Percentiles rank a stretch among this genome's conserved stretches.
These are phyloP conservation scores for Pristionchus maxplancki DNA, from an alignment of 2,888 invertebrate genomes.

Conservation along the genomic window DNA sequence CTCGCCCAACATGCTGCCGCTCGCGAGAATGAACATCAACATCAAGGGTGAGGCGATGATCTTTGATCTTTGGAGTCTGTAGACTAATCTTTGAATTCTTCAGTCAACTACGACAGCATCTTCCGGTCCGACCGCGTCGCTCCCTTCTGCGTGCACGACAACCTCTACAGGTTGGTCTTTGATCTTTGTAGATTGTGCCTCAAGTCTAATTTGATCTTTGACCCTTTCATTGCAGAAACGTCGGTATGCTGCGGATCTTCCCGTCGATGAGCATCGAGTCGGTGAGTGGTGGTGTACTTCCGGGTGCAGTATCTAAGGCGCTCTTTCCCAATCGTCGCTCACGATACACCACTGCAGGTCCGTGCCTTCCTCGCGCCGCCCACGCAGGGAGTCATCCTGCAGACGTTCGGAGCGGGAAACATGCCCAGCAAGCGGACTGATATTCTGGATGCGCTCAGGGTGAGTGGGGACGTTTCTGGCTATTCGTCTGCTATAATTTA, in stretches of 20 bases:
- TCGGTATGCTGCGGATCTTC: conserved; percentile 90
- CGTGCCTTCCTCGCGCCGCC: conserved; percentile 83
- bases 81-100: conserved; percentile 27
- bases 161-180: conserved; percentile 81
- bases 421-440: conserved; percentile 90
- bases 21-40: conserved; percentile 89
- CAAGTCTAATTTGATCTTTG: neutral
- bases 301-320: neutral
- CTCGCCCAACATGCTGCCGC: conserved; percentile 89
- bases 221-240: conserved; percentile 82
- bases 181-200: neutral
- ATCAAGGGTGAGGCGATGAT: conserved; percentile 82
- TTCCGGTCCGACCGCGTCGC: conserved; percentile 83
- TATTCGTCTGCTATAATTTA: too few relatives aligned
- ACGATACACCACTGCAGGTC: conserved; percentile 76
- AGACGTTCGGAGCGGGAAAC: conserved; percentile 95
- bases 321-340: neutral
- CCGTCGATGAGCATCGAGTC: conserved; percentile 91
- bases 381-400: conserved; percentile 89
- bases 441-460: conserved; percentile 84
- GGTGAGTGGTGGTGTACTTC: conserved; percentile 74
- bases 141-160: conserved; percentile 83
- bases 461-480: too few relatives aligned
- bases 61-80: conserved; percentile 24
- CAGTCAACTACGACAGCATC: conserved; percentile 84